A percentile compares a stretch with the other conserved stretches of the same genome.
Evolutionary conservation across 2,888 invertebrate genomes (phyloP).

Genomic region (Cyclophora albipunctata): DNA sequence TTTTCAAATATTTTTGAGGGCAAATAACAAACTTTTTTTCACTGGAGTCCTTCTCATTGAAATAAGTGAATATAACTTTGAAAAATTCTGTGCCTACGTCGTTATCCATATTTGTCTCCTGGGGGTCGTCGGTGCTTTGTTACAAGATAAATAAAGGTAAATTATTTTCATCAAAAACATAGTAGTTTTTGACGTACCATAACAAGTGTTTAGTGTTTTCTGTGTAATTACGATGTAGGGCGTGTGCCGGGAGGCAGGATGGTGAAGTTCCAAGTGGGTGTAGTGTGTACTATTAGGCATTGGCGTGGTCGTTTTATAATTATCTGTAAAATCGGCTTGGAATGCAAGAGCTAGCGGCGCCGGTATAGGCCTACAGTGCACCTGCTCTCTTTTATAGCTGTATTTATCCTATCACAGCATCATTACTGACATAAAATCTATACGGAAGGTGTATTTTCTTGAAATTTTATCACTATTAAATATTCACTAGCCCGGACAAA

Average conservation of each 20-base stretch:
- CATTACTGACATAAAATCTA: constrained; percentile 1
- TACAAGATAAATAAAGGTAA: constrained; percentile 74
- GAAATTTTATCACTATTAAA: no score
- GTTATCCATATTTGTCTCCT: constrained; percentile 63
- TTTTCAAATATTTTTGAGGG: constrained; percentile 74
- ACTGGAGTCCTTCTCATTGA: constrained; percentile 56
- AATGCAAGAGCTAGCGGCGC: constrained; percentile 35
- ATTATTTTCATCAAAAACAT: constrained; percentile 64
- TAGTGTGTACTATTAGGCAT: constrained; percentile 39
- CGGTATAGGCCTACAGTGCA: constrained; percentile 37
- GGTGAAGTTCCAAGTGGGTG: constrained; percentile 56
- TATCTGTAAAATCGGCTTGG: constrained; percentile 48
- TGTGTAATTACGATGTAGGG: constrained; percentile 51
- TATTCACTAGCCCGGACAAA: no score
- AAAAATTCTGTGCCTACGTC: constrained; percentile 64
- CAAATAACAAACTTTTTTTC: constrained; percentile 70
- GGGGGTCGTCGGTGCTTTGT: constrained; percentile 69
- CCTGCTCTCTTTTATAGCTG: constrained; percentile 33
- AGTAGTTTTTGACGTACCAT: constrained; percentile 67
- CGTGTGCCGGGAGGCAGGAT: constrained; percentile 28
- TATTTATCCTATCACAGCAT: constrained; percentile 27
- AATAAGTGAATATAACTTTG: constrained; percentile 49
- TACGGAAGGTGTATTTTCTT: constrained; percentile 4
- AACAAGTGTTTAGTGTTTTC: constrained; percentile 68
- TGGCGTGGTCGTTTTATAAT: constrained; percentile 63